Base-by-base conservation (phyloP, 2,797 vertebrate genomes). In the Eidolon dupreanum region DNA sequence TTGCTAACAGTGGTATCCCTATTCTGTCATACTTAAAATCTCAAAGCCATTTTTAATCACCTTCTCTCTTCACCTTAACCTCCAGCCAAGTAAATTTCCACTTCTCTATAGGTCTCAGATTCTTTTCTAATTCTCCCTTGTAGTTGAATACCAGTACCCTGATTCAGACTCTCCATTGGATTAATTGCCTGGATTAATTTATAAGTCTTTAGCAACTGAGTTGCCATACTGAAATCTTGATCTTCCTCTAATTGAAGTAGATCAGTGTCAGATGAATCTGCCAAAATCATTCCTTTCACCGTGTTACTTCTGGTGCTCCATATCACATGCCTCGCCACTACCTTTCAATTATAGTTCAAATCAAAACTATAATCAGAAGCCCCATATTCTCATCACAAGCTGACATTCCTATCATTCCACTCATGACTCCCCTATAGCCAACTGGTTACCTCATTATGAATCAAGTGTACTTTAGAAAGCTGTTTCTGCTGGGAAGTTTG, bases 1-100 rank as follows among this genome's bases (percentile, higher is more conserved):
- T 33, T 59, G 33, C 49, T 68, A 43, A 71, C 63, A 83, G 70
- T 22, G 17, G 15, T 22, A 88, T 57, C 36, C 70, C 41, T 36
- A 83, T 84, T 66, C 57, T 61, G 63, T 91, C 71, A 84, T 24
- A 33, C 65, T 87, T 49, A 43, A 74, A 73, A 28, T 33, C 49
- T 68, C 63, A 28, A 83, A 74, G 61, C 41, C 75, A 61, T 13
- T 31, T 36, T 53, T 31, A 65, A 43, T 70, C 28, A n/a, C 20
- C 36, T 78, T 59, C 20, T 53, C 6, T 68, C 71, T 88, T 26
- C 10, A 26, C 33, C 8, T 59, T 70, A 65, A n/a, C 49, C 49
- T 73, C 49, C 24, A 66, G 61, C 9, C 24, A 17, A 65, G 26
- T 55, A 51, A 16, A 71, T 33, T 83, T 31, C 28, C 38, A 28